These are phyloP conservation scores for Tetranychus urticae DNA, from an alignment of 1,140 invertebrate genomes.

Conservation along the genomic window DNA sequence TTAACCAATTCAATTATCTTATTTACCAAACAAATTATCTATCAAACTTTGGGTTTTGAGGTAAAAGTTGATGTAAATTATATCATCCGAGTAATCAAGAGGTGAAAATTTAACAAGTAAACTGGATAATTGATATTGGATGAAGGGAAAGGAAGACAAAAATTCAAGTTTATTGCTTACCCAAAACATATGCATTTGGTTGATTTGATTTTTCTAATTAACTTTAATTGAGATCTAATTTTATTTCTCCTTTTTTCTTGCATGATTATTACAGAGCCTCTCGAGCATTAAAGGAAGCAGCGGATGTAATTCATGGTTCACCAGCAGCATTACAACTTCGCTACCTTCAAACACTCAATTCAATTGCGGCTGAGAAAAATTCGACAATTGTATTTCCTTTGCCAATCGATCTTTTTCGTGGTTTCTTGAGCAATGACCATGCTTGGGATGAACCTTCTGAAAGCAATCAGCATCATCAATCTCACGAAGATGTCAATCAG, in stretches of 20 bases:
- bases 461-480: neutral
- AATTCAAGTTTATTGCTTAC: too few species aligned
- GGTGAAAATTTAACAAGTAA: too few species aligned
- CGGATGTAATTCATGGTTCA: constrained; percentile 45
- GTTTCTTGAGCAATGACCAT: neutral
- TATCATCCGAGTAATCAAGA: too few species aligned
- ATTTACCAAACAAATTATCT: too few species aligned
- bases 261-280: constrained; percentile 33
- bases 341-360: constrained; percentile 22
- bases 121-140: too few species aligned
- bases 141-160: too few species aligned
- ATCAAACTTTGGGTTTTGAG: too few species aligned
- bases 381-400: constrained; percentile 22
- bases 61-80: too few species aligned
- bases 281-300: constrained; percentile 60
- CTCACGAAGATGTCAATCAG: neutral
- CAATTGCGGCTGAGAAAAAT: constrained; percentile 23
- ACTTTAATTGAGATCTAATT: neutral
- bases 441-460: neutral
- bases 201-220: neutral
- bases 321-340: constrained; percentile 31
- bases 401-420: constrained; percentile 7
- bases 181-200: too few species aligned
- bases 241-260: neutral
- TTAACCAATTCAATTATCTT: too few species aligned